Evolutionary conservation across 2,113 vertebrate genomes (phyloP).

Genomic region (Genyomyrus donnyi): DNA sequence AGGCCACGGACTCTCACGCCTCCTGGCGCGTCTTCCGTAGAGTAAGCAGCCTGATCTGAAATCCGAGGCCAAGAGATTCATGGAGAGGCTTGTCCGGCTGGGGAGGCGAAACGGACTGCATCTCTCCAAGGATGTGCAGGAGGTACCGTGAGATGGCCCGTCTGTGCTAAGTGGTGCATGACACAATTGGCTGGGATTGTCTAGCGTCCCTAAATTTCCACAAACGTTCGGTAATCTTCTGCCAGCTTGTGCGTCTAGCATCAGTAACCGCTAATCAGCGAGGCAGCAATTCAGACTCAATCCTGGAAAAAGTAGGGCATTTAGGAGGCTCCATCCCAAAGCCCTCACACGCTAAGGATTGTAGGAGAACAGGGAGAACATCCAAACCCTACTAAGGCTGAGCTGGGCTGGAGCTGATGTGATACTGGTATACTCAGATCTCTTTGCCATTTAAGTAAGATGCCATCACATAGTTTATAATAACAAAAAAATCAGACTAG

Average conservation of each 20-base stretch:
- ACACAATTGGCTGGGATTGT: neutral
- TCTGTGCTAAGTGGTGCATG: neutral
- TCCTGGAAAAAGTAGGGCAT: neutral
- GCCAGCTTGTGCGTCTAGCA: neutral
- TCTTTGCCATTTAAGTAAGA: neutral
- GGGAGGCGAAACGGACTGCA: constrained; percentile 84
- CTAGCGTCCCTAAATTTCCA: neutral
- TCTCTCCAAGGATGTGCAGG: constrained; percentile 73
- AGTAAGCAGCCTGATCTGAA: constrained; percentile 62
- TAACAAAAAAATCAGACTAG: neutral
- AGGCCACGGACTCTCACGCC: neutral
- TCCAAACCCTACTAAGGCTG: neutral
- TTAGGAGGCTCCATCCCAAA: neutral
- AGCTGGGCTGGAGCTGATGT: neutral
- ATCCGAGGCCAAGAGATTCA: constrained; percentile 74
- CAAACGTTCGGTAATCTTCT: neutral
- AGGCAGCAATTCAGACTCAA: neutral
- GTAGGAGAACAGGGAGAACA: neutral
- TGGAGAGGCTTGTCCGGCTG: constrained; percentile 77
- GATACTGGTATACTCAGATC: neutral
- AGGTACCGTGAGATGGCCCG: constrained; percentile 51
- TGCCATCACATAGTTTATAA: neutral
- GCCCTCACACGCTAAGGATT: neutral
- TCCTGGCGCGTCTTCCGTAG: constrained; percentile 56
- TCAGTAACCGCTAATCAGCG: neutral